Percentiles rank a stretch among this genome's conserved stretches.
Conservation (phyloP, 23 tunicate genomes). For the Botrylloides violaceus region DNA sequence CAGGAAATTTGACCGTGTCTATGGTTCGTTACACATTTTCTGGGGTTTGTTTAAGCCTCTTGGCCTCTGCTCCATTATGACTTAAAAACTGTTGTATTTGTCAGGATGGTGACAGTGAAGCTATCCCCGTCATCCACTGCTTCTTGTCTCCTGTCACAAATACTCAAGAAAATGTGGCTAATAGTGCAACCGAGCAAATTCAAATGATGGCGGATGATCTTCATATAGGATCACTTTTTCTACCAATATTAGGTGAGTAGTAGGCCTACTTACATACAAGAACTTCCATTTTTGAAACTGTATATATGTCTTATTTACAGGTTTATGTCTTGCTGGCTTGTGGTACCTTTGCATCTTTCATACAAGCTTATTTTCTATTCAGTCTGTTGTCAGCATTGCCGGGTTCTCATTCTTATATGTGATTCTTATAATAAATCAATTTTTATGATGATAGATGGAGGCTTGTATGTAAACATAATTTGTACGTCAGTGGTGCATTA, state of each 20-base stretch:
- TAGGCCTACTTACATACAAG: neutral
- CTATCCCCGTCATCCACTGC: slow-evolving; percentile 13
- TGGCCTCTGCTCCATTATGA: too few species aligned
- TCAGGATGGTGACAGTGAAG: neutral
- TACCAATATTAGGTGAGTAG: slow-evolving; percentile 16
- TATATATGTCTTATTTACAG: slow-evolving; percentile 12
- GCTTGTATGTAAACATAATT: too few species aligned
- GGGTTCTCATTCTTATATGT: slow-evolving; percentile 49
- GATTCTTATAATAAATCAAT: slow-evolving; percentile 39
- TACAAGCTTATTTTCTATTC: slow-evolving; percentile 51
- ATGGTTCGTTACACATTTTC: too few species aligned
- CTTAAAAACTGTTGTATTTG: neutral
- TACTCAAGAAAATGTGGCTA: slow-evolving; percentile 10
- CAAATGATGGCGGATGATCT: slow-evolving; percentile 17
- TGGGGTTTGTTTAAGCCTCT: too few species aligned
- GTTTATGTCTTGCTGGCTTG: slow-evolving; percentile 22
- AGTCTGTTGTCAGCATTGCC: slow-evolving; percentile 49
- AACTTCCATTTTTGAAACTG: neutral
- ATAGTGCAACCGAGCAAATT: slow-evolving; percentile 14
- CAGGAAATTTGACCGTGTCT: too few species aligned
- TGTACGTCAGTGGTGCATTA: too few species aligned
- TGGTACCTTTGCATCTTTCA: slow-evolving; percentile 72
- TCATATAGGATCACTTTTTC: slow-evolving; percentile 19
- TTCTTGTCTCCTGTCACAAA: slow-evolving; percentile 9
- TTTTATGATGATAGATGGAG: slow-evolving; percentile 22